These are phyloP conservation scores for Stenotaenia linearis DNA, from an alignment of 2,888 invertebrate species.

Conservation along the genomic window DNA sequence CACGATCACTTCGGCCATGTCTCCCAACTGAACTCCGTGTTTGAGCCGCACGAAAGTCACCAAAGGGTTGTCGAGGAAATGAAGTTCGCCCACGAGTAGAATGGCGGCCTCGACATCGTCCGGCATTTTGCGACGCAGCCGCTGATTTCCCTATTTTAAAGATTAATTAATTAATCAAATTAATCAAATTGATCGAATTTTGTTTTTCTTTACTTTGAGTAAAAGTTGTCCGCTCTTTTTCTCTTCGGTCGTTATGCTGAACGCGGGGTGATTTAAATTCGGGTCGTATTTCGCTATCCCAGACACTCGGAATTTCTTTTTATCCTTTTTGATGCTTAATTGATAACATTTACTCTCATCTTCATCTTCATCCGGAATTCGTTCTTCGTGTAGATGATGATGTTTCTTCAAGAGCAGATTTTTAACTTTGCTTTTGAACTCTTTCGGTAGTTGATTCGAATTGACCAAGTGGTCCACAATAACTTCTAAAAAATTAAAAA, in stretches of 20 bases:
- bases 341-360: neutral
- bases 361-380: constrained; percentile 33
- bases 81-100: constrained; percentile 41
- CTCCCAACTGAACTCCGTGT: constrained; percentile 41
- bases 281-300: constrained; percentile 1
- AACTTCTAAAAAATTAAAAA: constrained; percentile 36
- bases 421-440: constrained; percentile 33
- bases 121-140: constrained; percentile 42
- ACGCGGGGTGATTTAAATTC: constrained; percentile 24
- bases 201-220: neutral
- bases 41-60: constrained; percentile 41
- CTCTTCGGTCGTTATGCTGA: neutral
- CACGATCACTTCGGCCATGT: constrained; percentile 44
- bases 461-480: constrained; percentile 37
- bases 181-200: neutral
- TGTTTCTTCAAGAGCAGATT: constrained; percentile 37
- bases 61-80: constrained; percentile 39
- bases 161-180: neutral
- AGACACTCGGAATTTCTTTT: constrained; percentile 26
- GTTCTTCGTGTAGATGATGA: constrained; percentile 39
- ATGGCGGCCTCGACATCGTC: constrained; percentile 40
- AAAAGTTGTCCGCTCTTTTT: neutral
- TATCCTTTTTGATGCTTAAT: constrained; percentile 35
- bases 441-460: constrained; percentile 28
- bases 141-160: constrained; percentile 38